phyloP scores from a whole-genome alignment of 1,140 invertebrate species.

The Lerema accius region DNA sequence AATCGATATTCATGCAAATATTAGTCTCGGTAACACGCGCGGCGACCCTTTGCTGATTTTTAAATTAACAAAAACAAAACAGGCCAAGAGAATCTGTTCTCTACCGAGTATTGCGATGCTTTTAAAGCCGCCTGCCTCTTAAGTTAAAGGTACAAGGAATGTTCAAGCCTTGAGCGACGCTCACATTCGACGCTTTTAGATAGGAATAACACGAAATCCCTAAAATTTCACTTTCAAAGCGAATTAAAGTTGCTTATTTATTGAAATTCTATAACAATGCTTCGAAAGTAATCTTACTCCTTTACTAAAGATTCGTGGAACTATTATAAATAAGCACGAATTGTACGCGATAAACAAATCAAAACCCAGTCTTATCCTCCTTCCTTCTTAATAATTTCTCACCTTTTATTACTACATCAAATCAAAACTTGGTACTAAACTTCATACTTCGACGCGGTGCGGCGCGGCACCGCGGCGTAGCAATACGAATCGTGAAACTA shows the following conservation, averaged over 20 bases:
- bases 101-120: too few species aligned
- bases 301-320: too few species aligned
- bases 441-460: neutral
- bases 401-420: neutral
- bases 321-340: too few species aligned
- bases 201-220: neutral
- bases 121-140: neutral
- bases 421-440: neutral
- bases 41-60: constrained; percentile 25
- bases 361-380: too few species aligned
- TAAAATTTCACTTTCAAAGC: too few species aligned
- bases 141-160: neutral
- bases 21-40: constrained; percentile 6
- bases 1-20: constrained; percentile 46
- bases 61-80: neutral
- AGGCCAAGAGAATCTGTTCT: neutral
- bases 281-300: too few species aligned
- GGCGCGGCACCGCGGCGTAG: neutral
- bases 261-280: too few species aligned
- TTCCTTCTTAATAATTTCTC: neutral
- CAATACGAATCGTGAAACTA: constrained; percentile 18
- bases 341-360: too few species aligned
- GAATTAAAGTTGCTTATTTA: too few species aligned
- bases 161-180: neutral
- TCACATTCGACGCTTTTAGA: neutral